Evolutionary conservation across 2,888 invertebrate species (phyloP).

Genomic region (Monochamus alternatus): DNA sequence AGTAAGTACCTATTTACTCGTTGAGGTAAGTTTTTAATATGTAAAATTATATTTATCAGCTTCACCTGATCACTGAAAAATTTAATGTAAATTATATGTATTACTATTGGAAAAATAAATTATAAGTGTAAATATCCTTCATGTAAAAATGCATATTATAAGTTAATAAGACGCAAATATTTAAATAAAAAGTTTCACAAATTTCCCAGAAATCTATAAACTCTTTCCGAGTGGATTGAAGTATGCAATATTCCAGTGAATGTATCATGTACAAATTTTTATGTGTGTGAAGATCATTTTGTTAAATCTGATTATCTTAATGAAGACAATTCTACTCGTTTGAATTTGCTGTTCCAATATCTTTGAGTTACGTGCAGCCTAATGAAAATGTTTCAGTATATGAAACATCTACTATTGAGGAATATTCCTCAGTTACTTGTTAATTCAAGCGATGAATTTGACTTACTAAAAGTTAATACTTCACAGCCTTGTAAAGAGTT

Average conservation of each 20-base stretch:
- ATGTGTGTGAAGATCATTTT: neutral
- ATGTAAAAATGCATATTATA: constrained; percentile 10
- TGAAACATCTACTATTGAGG: neutral
- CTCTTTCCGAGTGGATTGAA: neutral
- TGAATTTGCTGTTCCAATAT: neutral
- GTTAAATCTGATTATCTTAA: neutral
- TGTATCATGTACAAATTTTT: neutral
- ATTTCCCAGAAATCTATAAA: neutral
- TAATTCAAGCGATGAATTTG: neutral
- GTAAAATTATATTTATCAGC: no score
- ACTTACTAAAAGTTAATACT: neutral
- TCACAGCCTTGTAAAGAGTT: neutral
- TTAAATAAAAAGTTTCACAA: constrained; percentile 22
- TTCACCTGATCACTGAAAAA: no score
- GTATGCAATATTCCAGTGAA: neutral
- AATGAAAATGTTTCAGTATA: neutral
- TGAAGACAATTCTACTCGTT: neutral
- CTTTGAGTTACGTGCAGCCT: neutral
- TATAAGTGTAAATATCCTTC: constrained; percentile 12
- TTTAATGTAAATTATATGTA: no score
- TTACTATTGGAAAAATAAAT: neutral
- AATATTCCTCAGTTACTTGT: neutral
- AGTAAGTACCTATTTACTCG: no score
- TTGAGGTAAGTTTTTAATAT: no score
- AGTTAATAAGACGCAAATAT: neutral